Conservation (phyloP, 2,113 vertebrate genomes). For the Passerina amoena region DNA sequence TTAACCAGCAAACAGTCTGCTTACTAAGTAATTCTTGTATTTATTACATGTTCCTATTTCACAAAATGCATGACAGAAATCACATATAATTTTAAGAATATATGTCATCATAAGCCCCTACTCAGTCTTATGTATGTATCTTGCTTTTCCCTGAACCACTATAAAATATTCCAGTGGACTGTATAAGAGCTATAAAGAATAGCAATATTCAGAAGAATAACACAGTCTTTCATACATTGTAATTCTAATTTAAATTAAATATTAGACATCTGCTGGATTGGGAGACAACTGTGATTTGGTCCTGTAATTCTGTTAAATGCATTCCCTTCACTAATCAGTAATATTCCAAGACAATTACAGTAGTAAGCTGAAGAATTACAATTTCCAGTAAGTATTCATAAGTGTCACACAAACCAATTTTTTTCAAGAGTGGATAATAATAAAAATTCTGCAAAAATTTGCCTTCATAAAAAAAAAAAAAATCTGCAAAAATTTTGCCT, state of each 20-base stretch:
- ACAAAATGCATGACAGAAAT: slow-evolving; percentile 8
- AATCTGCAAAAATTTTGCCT: not conserved
- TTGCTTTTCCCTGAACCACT: not conserved
- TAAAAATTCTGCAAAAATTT: not conserved
- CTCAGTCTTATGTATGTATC: not conserved
- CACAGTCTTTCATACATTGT: not conserved
- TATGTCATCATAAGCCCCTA: not conserved
- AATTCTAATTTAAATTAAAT: not conserved
- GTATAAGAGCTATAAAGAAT: not conserved
- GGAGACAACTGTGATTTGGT: not conserved
- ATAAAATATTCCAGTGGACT: not conserved
- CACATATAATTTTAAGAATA: not conserved
- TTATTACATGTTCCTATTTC: slow-evolving; percentile 17
- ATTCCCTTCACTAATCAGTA: not conserved
- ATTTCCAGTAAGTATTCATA: not conserved
- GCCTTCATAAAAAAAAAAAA: not conserved
- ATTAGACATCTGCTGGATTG: not conserved
- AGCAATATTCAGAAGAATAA: not conserved
- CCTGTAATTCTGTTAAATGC: not conserved
- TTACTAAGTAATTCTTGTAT: slow-evolving; percentile 34
- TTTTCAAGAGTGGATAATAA: not conserved
- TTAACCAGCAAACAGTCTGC: slow-evolving; percentile 26
- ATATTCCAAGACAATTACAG: not conserved
- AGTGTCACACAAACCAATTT: not conserved
- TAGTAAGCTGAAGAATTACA: not conserved